Base-by-base conservation (phyloP, 1,140 invertebrate species). In the Phthorimaea operculella region DNA sequence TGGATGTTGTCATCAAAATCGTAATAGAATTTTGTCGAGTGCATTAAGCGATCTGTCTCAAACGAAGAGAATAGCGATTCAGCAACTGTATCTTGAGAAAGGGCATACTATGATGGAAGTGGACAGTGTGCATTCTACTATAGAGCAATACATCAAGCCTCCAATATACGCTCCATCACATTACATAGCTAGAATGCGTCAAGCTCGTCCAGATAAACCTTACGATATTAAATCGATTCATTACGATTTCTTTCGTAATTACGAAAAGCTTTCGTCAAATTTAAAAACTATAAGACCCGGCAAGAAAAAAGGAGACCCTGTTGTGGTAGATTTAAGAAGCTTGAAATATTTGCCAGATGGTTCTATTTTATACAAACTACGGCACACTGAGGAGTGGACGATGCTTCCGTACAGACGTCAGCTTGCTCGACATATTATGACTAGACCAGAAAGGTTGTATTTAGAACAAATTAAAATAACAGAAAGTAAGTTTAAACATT, bases 101-200 rank as follows among this genome's bases (percentile, higher is more conserved):
- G 72, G 76, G 11, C 71, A 80, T 54, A 76, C 70, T 6, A 73
- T 80, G 57, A 79, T 77, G 70, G 72, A 80, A 57, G 54, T 49
- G 16, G 74, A 80, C 54, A 64, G 55, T 42, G 60, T 77, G 9
- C 72, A 77, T 57, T 54, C 64, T n/a, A 63, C 59, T 10, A 47
- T 66, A 14, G 64, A 67, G 51, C 12, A 57, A 56, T 49, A 55
- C 11, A 59, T 66, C 42, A 48, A 51, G 33, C 63, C 64, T 33
- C 59, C 63, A n/a, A 55, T 66, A 17, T 53, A 62, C 28, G 45
- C 49, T 14, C 59, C 64, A 15, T 51, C 36, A 39, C 59, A 66
- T 53, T 66, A 66, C 54, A 55, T 66, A 34, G 52, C 55, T 39
- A 12, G 42, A 50, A 66, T 66, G 57, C 33, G 52, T 17, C 11